phyloP scores from a whole-genome alignment of 2,888 invertebrate species.

The Adineta ricciae region DNA sequence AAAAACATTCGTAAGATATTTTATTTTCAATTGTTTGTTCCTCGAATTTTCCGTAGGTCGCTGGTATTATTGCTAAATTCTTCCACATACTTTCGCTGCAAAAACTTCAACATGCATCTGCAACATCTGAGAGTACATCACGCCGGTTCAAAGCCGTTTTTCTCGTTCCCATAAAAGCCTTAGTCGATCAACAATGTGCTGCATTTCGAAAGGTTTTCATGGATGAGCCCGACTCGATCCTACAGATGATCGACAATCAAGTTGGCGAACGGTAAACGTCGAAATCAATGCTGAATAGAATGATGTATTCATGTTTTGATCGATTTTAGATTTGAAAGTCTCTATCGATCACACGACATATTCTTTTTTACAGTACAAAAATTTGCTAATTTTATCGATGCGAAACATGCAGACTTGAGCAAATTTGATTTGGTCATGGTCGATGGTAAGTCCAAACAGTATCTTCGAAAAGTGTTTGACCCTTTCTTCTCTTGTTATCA shows the following conservation, averaged over 20 bases:
- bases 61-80: neutral
- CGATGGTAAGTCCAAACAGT: constrained; percentile 24
- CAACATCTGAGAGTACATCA: too few species aligned
- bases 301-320: neutral
- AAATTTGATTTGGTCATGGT: constrained; percentile 34
- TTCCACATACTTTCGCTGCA: neutral
- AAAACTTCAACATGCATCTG: too few species aligned
- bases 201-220: neutral
- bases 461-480: too few species aligned
- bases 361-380: constrained; percentile 35
- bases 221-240: neutral
- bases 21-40: neutral
- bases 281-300: neutral
- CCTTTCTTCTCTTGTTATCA: too few species aligned
- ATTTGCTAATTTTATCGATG: constrained; percentile 31
- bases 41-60: neutral
- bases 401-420: constrained; percentile 22
- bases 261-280: neutral
- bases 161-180: constrained; percentile 34
- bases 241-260: neutral
- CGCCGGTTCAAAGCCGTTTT: constrained; percentile 30
- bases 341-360: neutral
- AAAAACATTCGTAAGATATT: neutral
- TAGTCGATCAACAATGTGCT: constrained; percentile 33
- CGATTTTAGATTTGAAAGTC: neutral